phyloP scores from a whole-genome alignment of 2,888 invertebrate species.

The Philopedon plagiatum region DNA sequence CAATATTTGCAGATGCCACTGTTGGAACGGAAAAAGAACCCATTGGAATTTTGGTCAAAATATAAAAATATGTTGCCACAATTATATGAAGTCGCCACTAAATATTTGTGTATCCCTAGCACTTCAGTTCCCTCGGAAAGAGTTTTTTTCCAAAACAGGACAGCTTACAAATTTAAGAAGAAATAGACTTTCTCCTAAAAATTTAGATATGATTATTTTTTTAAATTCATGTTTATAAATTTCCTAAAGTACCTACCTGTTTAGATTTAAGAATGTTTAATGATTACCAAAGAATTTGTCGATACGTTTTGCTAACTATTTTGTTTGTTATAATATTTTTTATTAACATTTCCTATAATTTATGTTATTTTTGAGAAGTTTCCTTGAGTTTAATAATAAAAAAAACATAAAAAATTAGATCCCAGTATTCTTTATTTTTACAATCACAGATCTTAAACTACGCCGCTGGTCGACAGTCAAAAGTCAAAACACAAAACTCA shows the following conservation, averaged over 20 bases:
- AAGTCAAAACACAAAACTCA: background rate
- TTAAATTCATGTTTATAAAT: background rate
- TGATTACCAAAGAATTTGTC: constrained; percentile 1
- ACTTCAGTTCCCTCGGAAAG: constrained; percentile 56
- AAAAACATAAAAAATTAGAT: background rate
- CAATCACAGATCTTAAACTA: background rate
- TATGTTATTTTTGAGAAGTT: background rate
- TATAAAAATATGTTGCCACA: constrained; percentile 52
- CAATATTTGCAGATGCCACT: constrained; percentile 50
- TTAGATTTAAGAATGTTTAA: constrained; percentile 1
- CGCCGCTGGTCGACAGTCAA: constrained; percentile 1
- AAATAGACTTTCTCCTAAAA: constrained; percentile 50
- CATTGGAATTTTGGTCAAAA: constrained; percentile 53
- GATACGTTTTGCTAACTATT: no score
- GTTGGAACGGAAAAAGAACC: constrained; percentile 39
- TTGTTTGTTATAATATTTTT: background rate
- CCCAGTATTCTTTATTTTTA: constrained; percentile 1
- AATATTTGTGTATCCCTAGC: constrained; percentile 53
- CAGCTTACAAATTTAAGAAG: constrained; percentile 53
- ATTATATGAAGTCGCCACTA: constrained; percentile 49
- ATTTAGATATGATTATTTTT: background rate
- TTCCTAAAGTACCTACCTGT: background rate
- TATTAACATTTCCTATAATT: background rate
- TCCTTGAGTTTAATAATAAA: background rate
- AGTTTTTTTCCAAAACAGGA: constrained; percentile 56